Conservation (phyloP, 2,113 vertebrate species). For the Fulica atra region DNA sequence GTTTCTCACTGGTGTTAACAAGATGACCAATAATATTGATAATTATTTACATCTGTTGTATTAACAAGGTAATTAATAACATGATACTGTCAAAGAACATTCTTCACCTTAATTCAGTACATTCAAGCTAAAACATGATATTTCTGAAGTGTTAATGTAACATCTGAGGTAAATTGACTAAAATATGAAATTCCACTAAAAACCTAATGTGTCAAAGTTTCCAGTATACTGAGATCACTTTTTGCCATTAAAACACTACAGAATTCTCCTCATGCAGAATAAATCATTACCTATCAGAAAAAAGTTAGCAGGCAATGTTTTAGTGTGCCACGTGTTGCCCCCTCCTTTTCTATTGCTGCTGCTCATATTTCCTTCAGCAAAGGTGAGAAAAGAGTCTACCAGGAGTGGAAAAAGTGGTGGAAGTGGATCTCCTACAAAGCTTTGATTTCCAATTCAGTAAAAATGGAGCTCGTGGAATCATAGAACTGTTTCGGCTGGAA, state of each 20-base stretch:
- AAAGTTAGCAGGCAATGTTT: neutral
- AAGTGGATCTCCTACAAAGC: neutral
- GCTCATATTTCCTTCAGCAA: neutral
- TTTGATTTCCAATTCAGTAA: neutral
- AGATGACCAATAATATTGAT: neutral
- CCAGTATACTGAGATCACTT: neutral
- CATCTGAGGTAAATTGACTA: neutral
- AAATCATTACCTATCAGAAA: neutral
- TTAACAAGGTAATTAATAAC: neutral
- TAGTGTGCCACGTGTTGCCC: neutral
- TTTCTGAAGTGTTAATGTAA: neutral
- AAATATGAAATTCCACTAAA: neutral
- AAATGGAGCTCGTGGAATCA: neutral
- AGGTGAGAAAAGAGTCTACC: neutral
- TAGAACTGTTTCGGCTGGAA: no score
- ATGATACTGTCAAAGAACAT: neutral
- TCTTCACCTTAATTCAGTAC: neutral
- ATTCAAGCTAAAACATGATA: neutral
- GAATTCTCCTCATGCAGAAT: neutral
- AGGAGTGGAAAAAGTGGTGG: neutral
- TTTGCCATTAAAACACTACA: neutral
- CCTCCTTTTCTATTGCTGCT: neutral
- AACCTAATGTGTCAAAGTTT: neutral
- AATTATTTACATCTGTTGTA: neutral
- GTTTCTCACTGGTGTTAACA: neutral